Evolutionary conservation across 2,113 vertebrate species (phyloP).

Genomic region (Canis aureus): DNA sequence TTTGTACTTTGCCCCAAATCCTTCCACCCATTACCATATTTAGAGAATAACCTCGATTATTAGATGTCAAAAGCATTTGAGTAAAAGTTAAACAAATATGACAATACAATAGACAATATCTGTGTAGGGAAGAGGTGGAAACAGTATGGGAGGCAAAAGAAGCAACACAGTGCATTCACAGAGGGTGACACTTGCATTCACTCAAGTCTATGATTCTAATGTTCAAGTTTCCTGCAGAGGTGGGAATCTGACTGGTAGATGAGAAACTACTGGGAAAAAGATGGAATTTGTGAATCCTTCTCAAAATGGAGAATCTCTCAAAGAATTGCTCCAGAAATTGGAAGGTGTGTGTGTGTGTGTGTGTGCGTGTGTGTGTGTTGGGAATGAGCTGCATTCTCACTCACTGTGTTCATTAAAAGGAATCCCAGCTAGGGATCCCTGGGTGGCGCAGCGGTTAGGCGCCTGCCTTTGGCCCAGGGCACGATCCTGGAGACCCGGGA

Average conservation of each 20-base stretch:
- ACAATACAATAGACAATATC: background rate
- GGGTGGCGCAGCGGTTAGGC: no score
- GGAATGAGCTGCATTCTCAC: background rate
- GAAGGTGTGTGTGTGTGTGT: accelerated
- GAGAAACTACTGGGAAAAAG: background rate
- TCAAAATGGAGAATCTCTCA: background rate
- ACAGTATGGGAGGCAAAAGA: background rate
- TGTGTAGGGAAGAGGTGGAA: background rate
- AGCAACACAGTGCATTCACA: background rate
- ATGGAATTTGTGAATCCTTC: background rate
- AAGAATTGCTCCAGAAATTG: background rate
- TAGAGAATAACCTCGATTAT: background rate
- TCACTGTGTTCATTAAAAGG: background rate
- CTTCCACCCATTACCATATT: background rate
- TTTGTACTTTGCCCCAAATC: background rate
- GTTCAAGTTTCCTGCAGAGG: background rate
- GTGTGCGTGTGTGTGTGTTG: background rate
- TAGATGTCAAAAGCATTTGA: background rate
- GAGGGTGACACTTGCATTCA: background rate
- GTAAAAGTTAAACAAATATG: background rate
- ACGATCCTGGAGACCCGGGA: no score
- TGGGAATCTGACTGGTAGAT: background rate
- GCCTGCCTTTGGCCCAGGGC: no score
- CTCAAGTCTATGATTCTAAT: background rate
- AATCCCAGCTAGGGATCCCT: no score